Evolutionary conservation across 2,113 vertebrate genomes (phyloP), one percentile per base, ranked within the genome.

Genomic region (Origma solitaria): DNA sequence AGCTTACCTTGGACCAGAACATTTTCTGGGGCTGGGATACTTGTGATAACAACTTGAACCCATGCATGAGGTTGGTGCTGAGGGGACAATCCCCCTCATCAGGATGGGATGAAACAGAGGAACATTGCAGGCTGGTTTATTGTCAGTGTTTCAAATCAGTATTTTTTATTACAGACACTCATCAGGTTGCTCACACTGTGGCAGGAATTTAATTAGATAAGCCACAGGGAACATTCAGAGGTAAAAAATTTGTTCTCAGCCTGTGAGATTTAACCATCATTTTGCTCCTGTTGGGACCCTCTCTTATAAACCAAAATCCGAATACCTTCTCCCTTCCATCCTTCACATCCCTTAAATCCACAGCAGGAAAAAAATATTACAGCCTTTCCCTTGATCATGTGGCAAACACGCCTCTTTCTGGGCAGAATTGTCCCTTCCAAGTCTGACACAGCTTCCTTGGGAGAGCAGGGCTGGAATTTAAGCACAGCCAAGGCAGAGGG

Each of bases 201-300:
- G 95, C 73, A 96, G 91, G 90, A 95, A 94, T 96, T 94, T 97
- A 97, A 96, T 96, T 93, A 97, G 93, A 97, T 95, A 98, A 97
- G 97, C 96, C 97, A 97, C 90, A 94, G 97, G 95, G 96, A 98
- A 99, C 97, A 98, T 96, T 97, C 81, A 95, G 92, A 96, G 86
- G 94, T 96, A 96, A 98, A 97, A 88, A 86, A 96, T 8, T 4
- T 49, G 95, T 96, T 98, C 98, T 99, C 98, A 98, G 97, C 98
- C 98, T 98, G 98, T 97, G 97, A 99, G 98, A 98, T 96, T 97
- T 72, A 88, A 97, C 96, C 97, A 96, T 97, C 91, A 77, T 88
- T 95, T 94, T 25, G 16, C 75, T 88, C 73, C 64, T 78, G 71
- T 92, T 85, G 69, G 58, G 82, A 87, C 45, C 18, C 57, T 45